Base-by-base conservation (phyloP, 2,888 invertebrate genomes). In the Isotomurus palustris region DNA sequence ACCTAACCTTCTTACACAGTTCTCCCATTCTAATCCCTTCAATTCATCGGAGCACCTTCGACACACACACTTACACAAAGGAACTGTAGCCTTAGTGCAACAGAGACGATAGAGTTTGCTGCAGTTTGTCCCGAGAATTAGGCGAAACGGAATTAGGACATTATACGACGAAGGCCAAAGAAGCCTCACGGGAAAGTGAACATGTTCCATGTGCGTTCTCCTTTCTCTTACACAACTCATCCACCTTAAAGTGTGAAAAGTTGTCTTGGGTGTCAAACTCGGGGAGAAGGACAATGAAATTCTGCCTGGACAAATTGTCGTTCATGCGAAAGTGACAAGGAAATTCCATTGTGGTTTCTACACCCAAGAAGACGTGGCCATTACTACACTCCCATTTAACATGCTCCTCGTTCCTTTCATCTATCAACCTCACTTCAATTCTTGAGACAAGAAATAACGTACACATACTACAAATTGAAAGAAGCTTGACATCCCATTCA, bases 281-380 rank as follows among this genome's bases (percentile, higher is more conserved):
- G 21, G 52, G 38, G 17, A 6, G 19, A 52, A 36, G 38, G 41
- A 40, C 55, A 52, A 55, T 56, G 49, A 53, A 35, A 43, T 10
- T 48, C 36, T 41, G 17, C 43, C 53, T 57, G 64, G 61, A 67
- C 67, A 67, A 67, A 67, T 67, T 65, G 60, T 59, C 63, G 59
- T 56, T 62, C 63, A 62, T 61, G 67, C 60, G 63, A 54, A 55
- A 65, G 60, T 63, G 67, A 67, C 67, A 67, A 55, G 62, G 62
- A 65, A 65, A 65, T 62, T 65, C 63, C 65, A 67, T 65, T 65
- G 65, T 58, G 51, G 27, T 54, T 56, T 58, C 56, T 38, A 4
- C 43, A 43, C 6, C 19, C 43, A 43, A 19, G 22, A 6, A 22
- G 19, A 43, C 12, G 19, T 38, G 4, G 38, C 38, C 38, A 38